Evolutionary conservation across 2,113 vertebrate species (phyloP).

Genomic region (Macrotus californicus): DNA sequence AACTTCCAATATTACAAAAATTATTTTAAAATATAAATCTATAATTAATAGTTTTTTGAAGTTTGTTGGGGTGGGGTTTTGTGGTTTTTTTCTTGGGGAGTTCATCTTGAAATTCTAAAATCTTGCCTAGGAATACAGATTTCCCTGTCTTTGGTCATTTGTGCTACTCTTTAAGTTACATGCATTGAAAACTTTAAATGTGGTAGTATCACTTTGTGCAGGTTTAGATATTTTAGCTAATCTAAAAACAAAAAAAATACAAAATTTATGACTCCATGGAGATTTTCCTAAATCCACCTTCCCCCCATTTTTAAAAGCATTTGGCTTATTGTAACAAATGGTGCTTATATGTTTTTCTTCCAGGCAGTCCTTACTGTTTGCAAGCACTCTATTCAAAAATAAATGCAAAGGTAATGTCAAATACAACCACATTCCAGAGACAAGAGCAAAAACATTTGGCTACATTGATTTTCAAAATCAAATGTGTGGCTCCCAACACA

Average conservation of each 20-base stretch:
- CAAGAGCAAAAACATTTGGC: background rate
- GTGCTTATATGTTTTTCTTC: background rate
- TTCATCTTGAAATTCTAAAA: background rate
- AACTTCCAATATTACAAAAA: background rate
- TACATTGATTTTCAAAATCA: background rate
- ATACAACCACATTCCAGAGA: background rate
- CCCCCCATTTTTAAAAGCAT: background rate
- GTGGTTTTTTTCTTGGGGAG: background rate
- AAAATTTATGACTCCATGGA: background rate
- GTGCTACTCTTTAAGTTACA: background rate
- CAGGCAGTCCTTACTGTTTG: background rate
- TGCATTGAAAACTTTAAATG: rapidly evolving
- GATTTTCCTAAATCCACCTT: background rate
- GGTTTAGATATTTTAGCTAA: background rate
- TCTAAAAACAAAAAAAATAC: background rate
- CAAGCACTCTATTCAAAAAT: background rate
- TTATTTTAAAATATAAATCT: background rate
- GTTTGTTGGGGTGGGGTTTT: background rate
- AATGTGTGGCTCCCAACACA: background rate
- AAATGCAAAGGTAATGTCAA: background rate
- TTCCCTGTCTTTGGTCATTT: background rate
- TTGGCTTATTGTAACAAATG: background rate
- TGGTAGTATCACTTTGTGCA: background rate
- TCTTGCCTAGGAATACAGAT: background rate
- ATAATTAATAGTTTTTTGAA: background rate